These are phyloP conservation scores for Calephelis virginiensis DNA, from an alignment of 1,140 invertebrate species.

Conservation along the genomic window DNA sequence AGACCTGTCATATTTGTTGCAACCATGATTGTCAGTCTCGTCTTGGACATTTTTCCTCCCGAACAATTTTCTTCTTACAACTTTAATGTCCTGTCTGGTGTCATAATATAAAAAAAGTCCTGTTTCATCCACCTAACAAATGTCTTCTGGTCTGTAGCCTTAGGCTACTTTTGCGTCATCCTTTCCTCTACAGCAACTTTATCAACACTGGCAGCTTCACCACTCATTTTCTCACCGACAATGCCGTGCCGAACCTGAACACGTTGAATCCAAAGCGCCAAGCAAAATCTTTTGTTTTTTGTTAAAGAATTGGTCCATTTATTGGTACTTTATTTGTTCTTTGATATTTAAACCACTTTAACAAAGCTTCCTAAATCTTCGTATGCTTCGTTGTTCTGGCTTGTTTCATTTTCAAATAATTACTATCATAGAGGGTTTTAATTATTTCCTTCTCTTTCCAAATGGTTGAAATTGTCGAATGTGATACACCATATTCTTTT, in stretches of 20 bases:
- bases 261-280: slow-evolving; percentile 36
- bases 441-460: slow-evolving; percentile 36
- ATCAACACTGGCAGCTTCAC: slow-evolving; percentile 29
- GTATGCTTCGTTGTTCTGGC: slow-evolving; percentile 31
- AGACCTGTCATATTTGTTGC: no score
- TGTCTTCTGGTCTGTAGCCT: slow-evolving; percentile 30
- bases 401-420: slow-evolving; percentile 43
- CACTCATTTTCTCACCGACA: slow-evolving; percentile 25
- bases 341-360: slow-evolving; percentile 38
- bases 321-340: slow-evolving; percentile 37
- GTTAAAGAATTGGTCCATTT: slow-evolving; percentile 37
- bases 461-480: no score
- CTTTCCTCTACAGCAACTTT: slow-evolving; percentile 24
- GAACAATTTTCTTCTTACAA: slow-evolving; percentile 35
- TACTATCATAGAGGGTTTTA: slow-evolving; percentile 32
- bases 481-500: no score
- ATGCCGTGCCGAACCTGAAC: slow-evolving; percentile 29
- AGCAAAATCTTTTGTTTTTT: slow-evolving; percentile 42
- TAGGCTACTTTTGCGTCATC: slow-evolving; percentile 30
- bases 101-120: slow-evolving; percentile 41
- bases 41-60: slow-evolving; percentile 33
- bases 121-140: slow-evolving; percentile 39
- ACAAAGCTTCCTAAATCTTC: slow-evolving; percentile 36
- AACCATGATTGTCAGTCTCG: no score
- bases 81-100: slow-evolving; percentile 43